These are phyloP conservation scores for Cassiopea andromeda DNA, from an alignment of 30 jellyfish, hydroid and myxozoan species.

Conservation along the genomic window DNA sequence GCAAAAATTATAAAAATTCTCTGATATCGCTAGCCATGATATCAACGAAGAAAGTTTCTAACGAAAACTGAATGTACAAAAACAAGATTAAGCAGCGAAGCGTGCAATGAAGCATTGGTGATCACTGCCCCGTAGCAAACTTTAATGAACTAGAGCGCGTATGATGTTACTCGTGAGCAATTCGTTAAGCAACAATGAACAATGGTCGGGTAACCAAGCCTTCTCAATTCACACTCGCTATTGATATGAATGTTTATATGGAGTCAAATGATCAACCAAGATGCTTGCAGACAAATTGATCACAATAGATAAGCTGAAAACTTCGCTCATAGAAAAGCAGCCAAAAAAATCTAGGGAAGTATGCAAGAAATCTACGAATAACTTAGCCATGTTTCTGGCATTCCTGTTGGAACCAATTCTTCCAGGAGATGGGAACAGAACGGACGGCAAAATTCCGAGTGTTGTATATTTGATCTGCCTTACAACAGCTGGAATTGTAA, in stretches of 20 bases:
- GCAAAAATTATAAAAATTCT: background rate
- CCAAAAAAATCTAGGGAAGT: background rate
- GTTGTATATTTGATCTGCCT: constrained; percentile 90
- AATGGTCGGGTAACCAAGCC: constrained; percentile 73
- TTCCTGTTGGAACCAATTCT: constrained; percentile 89
- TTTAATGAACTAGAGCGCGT: constrained; percentile 31
- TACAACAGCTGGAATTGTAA: constrained; percentile 96
- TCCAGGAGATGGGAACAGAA: constrained; percentile 93
- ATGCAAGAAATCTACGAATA: constrained; percentile 49
- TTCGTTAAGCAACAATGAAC: constrained; percentile 71
- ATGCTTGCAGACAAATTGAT: constrained; percentile 65
- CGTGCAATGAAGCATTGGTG: constrained; percentile 65
- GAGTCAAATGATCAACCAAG: constrained; percentile 68
- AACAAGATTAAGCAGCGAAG: constrained; percentile 41
- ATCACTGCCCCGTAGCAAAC: constrained; percentile 43
- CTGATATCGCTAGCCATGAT: background rate
- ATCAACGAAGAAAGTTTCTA: background rate
- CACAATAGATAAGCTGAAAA: constrained; percentile 69
- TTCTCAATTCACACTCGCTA: constrained; percentile 42
- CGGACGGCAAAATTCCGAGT: constrained; percentile 97
- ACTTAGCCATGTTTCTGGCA: constrained; percentile 60
- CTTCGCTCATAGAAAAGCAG: constrained; percentile 53
- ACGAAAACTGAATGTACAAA: background rate
- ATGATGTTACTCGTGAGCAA: constrained; percentile 71
- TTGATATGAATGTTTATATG: constrained; percentile 37